Conservation (phyloP, 2,113 vertebrate genomes). For the Sturnus vulgaris region DNA sequence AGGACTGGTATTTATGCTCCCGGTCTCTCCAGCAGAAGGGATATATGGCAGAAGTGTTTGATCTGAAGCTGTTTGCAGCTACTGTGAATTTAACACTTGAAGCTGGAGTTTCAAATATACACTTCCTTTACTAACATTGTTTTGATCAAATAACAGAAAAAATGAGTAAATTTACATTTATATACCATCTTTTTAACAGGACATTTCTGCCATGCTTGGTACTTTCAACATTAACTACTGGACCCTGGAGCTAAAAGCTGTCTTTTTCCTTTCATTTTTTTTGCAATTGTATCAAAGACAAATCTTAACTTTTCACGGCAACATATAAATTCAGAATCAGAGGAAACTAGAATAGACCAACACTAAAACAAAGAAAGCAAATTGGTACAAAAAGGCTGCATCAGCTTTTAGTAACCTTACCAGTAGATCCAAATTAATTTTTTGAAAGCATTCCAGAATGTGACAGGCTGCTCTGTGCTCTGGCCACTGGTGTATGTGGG, state of each 20-base stretch:
- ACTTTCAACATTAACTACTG: background rate
- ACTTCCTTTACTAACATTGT: background rate
- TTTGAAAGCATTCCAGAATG: background rate
- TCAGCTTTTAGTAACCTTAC: background rate
- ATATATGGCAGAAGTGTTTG: background rate
- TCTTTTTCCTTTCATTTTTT: background rate
- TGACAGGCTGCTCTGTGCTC: background rate
- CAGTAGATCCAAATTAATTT: background rate
- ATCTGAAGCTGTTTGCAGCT: background rate
- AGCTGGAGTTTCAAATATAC: background rate
- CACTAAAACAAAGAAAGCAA: background rate
- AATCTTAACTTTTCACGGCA: background rate
- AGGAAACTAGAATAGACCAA: background rate
- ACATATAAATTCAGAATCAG: background rate
- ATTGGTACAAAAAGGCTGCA: background rate
- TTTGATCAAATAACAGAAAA: background rate
- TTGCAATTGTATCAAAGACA: background rate
- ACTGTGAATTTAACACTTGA: background rate
- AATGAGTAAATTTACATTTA: background rate
- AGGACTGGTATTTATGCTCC: background rate
- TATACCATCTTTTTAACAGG: background rate
- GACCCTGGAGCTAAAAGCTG: background rate
- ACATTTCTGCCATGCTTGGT: background rate
- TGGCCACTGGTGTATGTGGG: background rate
- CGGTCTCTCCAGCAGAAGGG: background rate